Base-by-base conservation (phyloP, 2,797 vertebrate species). In the Amniataba percoides region DNA sequence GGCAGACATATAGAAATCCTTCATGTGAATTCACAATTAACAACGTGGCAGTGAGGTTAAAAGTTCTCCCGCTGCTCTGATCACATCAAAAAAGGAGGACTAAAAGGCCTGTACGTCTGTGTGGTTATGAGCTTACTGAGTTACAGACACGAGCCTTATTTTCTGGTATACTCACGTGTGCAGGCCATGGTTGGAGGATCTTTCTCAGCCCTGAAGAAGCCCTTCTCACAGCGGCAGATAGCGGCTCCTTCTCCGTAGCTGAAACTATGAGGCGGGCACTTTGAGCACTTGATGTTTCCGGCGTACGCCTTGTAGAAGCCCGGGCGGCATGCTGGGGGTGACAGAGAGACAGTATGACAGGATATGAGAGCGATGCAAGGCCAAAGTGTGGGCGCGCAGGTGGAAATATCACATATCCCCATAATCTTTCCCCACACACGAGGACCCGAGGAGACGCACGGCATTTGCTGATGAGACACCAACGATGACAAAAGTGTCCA, bases 261-360 rank as follows among this genome's bases (percentile, higher is more conserved):
- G 88, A 96, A 94, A 74, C 97, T 98, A 71, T 98, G 97, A 12
- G 97, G 97, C 75, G 97, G 97, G 68, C 97, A 99, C 89, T 99
- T 98, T 85, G 97, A 97, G 72, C 97, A 99, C 89, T 97, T 98
- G 80, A 96, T 95, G 77, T 98, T 98, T 72, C 97, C 97, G 68
- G 97, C 96, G 88, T 97, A 96, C 0, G 97, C 96, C 94, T 99
- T 99, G 93, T 98, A 99, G 94, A 98, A 99, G 84, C 97, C 97
- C 63, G 96, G 95, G 61, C 94, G 96, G 89, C 97, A 99, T 53
- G 97, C 97, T 99, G 91, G 57, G 91, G 74, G 81, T 18, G 93
- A 85, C 61, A 93, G 52, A 88, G 68, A 85, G 52, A 87, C 34
- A 72, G 55, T 31, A 39, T 19, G 27, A 51, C 4, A 53, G 43